Conservation (phyloP, 1,140 invertebrate genomes). For the Lasioglossum albipes region DNA sequence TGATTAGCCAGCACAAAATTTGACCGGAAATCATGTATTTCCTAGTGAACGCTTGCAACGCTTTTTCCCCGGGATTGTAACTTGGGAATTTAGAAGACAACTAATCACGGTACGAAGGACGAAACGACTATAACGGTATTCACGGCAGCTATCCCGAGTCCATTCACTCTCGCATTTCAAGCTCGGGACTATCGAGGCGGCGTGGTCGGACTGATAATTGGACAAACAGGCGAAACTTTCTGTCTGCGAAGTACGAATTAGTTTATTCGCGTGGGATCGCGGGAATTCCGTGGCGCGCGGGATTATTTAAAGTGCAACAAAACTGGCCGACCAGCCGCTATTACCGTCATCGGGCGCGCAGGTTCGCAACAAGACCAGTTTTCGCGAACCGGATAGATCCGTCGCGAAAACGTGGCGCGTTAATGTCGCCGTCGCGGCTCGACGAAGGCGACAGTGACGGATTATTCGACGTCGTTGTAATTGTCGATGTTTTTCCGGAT, state of each 20-base stretch:
- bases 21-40: background rate
- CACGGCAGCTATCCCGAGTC: background rate
- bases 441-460: conserved; percentile 4
- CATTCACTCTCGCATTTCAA: no score
- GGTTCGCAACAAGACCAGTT: background rate
- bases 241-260: no score
- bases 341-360: background rate
- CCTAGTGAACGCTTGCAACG: background rate
- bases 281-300: no score
- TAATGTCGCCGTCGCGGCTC: conserved; percentile 16
- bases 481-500: conserved; percentile 42
- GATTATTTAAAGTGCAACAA: no score
- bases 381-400: background rate
- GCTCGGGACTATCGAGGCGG: no score
- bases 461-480: conserved; percentile 3
- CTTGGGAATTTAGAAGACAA: background rate
- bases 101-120: conserved; percentile 4
- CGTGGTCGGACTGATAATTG: no score
- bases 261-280: no score
- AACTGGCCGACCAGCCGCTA: no score
- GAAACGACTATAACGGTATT: background rate
- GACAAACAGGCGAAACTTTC: no score
- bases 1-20: conserved; percentile 1
- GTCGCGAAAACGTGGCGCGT: background rate
- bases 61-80: background rate